Conservation (phyloP, 2,113 vertebrate species). For the Bujurquina vittata region DNA sequence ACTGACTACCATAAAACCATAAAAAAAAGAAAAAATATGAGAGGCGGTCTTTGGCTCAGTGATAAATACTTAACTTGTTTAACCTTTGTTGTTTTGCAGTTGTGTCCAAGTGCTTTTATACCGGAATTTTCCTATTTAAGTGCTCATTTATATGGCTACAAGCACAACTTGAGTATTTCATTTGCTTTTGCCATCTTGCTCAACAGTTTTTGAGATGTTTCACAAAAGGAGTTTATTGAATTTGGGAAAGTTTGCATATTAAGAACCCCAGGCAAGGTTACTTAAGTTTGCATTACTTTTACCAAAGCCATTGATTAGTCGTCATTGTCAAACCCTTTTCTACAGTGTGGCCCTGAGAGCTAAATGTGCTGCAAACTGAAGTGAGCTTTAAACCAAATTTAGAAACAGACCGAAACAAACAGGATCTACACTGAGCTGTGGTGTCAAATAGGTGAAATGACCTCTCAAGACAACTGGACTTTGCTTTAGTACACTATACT, state of each 20-base stretch:
- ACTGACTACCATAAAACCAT: conserved; percentile 21
- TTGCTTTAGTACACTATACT: neutral
- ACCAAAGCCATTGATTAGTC: neutral
- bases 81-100: neutral
- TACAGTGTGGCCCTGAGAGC: neutral
- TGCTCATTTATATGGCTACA: neutral
- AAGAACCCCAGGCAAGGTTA: neutral
- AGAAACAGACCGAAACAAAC: neutral
- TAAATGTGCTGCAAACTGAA: neutral
- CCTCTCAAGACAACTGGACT: neutral
- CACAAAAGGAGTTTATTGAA: neutral
- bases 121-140: neutral
- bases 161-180: neutral
- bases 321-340: neutral
- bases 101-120: neutral
- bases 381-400: neutral
- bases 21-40: conserved; percentile 12
- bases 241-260: neutral
- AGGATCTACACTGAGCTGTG: neutral
- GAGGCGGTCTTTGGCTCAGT: neutral
- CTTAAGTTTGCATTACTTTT: neutral
- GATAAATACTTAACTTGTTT: neutral
- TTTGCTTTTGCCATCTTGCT: neutral
- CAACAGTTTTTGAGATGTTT: neutral
- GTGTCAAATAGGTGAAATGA: neutral